Percentiles rank a stretch among this genome's conserved stretches.
phyloP scores from a whole-genome alignment of 2,888 invertebrate species.

The Petrolisthes manimaculis region DNA sequence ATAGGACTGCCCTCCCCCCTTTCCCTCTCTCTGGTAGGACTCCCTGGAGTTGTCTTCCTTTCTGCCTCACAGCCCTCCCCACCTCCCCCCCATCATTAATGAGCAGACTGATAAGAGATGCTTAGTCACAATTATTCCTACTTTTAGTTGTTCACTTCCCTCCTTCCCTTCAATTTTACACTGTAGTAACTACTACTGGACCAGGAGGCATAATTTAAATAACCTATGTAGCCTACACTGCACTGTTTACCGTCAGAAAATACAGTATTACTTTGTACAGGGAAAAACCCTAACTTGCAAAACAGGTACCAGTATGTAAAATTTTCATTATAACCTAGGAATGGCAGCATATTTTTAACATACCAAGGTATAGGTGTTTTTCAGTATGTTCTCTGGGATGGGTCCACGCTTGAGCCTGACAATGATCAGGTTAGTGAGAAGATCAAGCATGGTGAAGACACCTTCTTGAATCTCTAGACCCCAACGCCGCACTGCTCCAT shows the following conservation, averaged over 20 bases:
- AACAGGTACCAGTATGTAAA: not conserved
- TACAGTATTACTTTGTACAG: not conserved
- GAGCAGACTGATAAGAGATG: not conserved
- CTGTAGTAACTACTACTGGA: no score
- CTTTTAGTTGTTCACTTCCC: no score
- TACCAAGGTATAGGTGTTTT: constrained; percentile 69
- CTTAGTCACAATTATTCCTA: not conserved
- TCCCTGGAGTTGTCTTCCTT: no score
- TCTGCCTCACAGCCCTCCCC: no score
- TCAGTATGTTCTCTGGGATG: constrained; percentile 70
- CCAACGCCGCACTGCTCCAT: constrained; percentile 72
- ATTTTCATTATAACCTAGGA: not conserved
- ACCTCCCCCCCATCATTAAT: not conserved
- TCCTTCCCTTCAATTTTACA: no score
- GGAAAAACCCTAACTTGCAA: not conserved
- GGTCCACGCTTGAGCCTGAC: constrained; percentile 70
- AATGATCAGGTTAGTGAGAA: constrained; percentile 71
- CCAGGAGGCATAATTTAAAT: no score
- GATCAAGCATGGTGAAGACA: constrained; percentile 71
- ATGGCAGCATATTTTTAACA: constrained; percentile 37
- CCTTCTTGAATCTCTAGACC: constrained; percentile 72
- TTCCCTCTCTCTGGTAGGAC: no score
- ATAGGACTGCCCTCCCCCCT: no score
- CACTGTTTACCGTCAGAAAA: no score
- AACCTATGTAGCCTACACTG: no score